These are phyloP conservation scores for Xiphorhynchus erythropygius DNA, from an alignment of 2,797 vertebrate species.

Conservation along the genomic window DNA sequence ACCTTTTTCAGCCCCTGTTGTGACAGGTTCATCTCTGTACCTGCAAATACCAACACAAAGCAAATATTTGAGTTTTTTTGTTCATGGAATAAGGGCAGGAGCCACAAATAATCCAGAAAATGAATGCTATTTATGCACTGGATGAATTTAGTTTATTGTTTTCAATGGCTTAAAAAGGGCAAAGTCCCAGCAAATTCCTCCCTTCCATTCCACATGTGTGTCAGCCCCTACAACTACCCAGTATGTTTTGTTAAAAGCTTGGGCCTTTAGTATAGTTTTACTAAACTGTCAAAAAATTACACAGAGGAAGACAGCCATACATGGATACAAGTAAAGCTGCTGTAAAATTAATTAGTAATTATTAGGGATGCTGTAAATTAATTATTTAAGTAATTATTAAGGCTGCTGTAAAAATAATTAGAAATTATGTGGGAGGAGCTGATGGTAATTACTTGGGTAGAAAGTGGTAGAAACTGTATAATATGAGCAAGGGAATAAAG, in stretches of 20 bases:
- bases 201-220: background rate
- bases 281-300: background rate
- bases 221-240: background rate
- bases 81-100: background rate
- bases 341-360: background rate
- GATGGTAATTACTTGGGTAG: background rate
- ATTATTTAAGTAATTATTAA: background rate
- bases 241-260: background rate
- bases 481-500: background rate
- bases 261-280: background rate
- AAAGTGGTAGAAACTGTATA: background rate
- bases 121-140: fast-evolving
- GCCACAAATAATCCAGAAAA: background rate
- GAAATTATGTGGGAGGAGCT: background rate
- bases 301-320: background rate
- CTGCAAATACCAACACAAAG: background rate
- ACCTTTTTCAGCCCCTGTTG: background rate
- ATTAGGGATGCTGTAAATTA: background rate
- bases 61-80: background rate
- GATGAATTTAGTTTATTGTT: background rate
- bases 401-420: background rate
- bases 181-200: background rate
- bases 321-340: background rate
- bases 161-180: background rate
- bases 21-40: background rate